These are phyloP conservation scores for Choristoneura fumiferana DNA, from an alignment of 1,140 invertebrate species.

Conservation along the genomic window DNA sequence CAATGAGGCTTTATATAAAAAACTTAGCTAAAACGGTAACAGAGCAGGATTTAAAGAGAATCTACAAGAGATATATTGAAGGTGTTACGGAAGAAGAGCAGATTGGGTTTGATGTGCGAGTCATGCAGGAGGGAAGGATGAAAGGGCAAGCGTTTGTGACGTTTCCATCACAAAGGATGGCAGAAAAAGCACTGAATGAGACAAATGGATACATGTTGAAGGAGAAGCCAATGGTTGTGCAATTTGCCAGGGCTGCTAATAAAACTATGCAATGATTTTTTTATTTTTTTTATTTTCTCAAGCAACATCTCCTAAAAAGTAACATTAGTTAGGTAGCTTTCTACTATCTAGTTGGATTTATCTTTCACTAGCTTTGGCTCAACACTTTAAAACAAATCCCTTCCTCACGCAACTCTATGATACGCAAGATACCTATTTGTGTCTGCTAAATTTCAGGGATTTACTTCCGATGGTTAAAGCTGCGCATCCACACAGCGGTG, in stretches of 20 bases:
- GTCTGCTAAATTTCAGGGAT: no score
- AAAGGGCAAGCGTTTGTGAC: constrained; percentile 97
- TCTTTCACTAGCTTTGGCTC: no score
- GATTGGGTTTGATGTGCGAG: constrained; percentile 87
- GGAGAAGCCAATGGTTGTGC: constrained; percentile 94
- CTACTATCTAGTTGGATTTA: no score
- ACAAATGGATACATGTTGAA: constrained; percentile 94
- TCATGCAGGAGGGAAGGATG: constrained; percentile 97
- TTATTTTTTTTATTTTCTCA: no score
- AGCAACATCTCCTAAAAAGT: no score
- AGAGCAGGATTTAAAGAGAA: constrained; percentile 86
- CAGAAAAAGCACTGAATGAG: constrained; percentile 87
- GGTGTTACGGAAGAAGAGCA: constrained; percentile 65
- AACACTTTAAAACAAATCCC: no score
- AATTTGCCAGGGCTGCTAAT: constrained; percentile 86
- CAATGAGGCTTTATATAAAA: constrained; percentile 93
- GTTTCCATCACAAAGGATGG: constrained; percentile 83
- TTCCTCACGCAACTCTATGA: no score
- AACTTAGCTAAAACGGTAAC: constrained; percentile 92
- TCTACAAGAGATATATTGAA: constrained; percentile 86
- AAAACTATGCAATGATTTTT: constrained; percentile 57
- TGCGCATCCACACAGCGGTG: no score
- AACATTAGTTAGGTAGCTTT: no score
- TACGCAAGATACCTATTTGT: no score
- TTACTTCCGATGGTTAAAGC: no score